Percentiles rank a stretch among this genome's conserved stretches.
Conservation (phyloP, 2,888 invertebrate species). For the Pasiphila rectangulata region DNA sequence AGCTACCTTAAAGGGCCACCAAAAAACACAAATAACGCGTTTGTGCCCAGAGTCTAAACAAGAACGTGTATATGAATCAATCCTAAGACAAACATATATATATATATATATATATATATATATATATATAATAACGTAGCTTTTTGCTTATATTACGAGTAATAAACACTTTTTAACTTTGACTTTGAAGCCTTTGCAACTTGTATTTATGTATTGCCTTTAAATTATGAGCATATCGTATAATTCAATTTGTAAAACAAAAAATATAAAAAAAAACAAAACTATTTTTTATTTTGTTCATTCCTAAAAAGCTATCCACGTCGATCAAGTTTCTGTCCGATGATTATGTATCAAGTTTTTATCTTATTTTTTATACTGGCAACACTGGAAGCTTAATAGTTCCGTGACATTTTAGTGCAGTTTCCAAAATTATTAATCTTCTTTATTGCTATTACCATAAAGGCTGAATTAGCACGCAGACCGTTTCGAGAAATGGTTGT, state of each 20-base stretch:
- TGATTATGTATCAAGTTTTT: slow-evolving; percentile 15
- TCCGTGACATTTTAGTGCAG: slow-evolving; percentile 8
- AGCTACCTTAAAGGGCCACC: too few relatives aligned
- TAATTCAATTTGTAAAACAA: background rate
- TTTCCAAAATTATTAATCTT: background rate
- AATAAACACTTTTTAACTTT: too few relatives aligned
- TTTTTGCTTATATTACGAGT: too few relatives aligned
- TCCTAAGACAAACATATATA: too few relatives aligned
- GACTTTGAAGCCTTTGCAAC: too few relatives aligned
- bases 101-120: too few relatives aligned
- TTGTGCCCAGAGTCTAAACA: too few relatives aligned
- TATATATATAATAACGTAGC: too few relatives aligned
- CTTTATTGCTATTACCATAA: background rate
- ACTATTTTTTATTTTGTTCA: background rate
- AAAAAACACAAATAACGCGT: too few relatives aligned
- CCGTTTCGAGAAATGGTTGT: background rate
- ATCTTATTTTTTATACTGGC: slow-evolving; percentile 28
- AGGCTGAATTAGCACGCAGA: slow-evolving; percentile 2
- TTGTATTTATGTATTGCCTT: too few relatives aligned
- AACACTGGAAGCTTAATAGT: slow-evolving; percentile 32
- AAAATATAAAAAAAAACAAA: background rate
- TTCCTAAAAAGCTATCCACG: slow-evolving; percentile 12
- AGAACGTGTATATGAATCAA: too few relatives aligned
- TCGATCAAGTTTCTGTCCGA: slow-evolving; percentile 19
- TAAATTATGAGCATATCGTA: too few relatives aligned